Base-by-base conservation (phyloP, 2,888 invertebrate species). In the Andricus curvator region DNA sequence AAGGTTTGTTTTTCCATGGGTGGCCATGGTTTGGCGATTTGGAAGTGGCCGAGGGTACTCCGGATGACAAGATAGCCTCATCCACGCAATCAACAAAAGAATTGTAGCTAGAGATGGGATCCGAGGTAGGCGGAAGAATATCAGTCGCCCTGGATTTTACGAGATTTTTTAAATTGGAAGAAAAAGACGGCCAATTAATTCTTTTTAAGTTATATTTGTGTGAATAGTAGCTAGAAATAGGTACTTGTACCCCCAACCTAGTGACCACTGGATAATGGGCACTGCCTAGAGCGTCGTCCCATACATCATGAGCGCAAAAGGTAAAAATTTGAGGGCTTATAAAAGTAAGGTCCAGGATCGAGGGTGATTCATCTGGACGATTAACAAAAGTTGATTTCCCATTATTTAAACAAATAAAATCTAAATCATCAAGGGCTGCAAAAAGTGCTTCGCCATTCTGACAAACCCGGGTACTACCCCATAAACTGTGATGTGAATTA, bases 1-100 rank as follows among this genome's bases (percentile, higher is more conserved):
- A n/a, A n/a, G n/a, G n/a, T n/a, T n/a, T n/a, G n/a, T n/a, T n/a
- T n/a, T n/a, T n/a, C n/a, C n/a, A n/a, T 41, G 41, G 41, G 8
- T 41, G 41, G 41, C 41, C 41, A 37, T 37, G 37, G 37, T 37
- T 37, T 37, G 8, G 37, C 6, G 37, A 0, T 9, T 37, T 6
- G 8, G 37, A 8, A 37, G 9, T 37, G 37, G 0, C 9, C 8
- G 37, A 0, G 1, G 37, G 37, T 37, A 37, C 37, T 8, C 37
- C 37, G 37, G 37, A 6, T 9, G 37, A 37, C 44, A 15, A 44
- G 44, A 44, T 48, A n/a, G 22, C n/a, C 37, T 22, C 11, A 33
- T 67, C 67, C 17, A 67, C 13, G n/a, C 44, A 67, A 22, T 67
- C 67, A 9, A 67, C 67, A 11, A 67, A 67, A n/a, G 13, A n/a